Conservation (phyloP, 2,888 invertebrate species). For the Lydus trimaculatus region DNA sequence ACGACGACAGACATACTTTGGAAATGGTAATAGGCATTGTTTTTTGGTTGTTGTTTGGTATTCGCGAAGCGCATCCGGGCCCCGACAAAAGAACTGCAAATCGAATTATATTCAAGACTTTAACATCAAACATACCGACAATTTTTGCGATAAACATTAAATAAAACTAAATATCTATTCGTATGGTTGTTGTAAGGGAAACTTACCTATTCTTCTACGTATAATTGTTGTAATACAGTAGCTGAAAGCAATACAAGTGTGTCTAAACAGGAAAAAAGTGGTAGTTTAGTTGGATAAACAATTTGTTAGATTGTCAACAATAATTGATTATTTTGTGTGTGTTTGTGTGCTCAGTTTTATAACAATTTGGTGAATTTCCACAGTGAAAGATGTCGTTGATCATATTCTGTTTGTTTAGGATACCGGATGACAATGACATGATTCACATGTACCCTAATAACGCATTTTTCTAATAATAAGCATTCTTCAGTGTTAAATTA, state of each 20-base stretch:
- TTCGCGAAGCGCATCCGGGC: constrained; percentile 24
- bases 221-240: not conserved
- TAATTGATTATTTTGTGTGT: constrained; percentile 20
- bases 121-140: constrained; percentile 27
- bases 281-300: constrained; percentile 6
- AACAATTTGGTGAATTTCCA: constrained; percentile 10
- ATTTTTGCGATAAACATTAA: constrained; percentile 8
- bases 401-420: constrained; percentile 16
- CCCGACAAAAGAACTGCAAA: constrained; percentile 30
- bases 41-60: constrained; percentile 30
- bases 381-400: constrained; percentile 15
- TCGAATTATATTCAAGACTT: constrained; percentile 24
- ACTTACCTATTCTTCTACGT: not conserved
- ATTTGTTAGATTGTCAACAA: constrained; percentile 25
- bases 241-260: not conserved
- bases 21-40: constrained; percentile 30
- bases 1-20: constrained; percentile 23
- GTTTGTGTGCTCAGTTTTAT: constrained; percentile 12
- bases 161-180: constrained; percentile 14
- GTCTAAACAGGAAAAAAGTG: constrained; percentile 4
- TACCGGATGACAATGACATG: not conserved
- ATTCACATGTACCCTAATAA: not conserved
- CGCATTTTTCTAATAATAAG: too few relatives aligned
- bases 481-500: too few relatives aligned
- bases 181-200: not conserved